phyloP scores from a whole-genome alignment of 1,140 invertebrate genomes.

The fruit fly (Drosophila melanogaster) region DNA sequence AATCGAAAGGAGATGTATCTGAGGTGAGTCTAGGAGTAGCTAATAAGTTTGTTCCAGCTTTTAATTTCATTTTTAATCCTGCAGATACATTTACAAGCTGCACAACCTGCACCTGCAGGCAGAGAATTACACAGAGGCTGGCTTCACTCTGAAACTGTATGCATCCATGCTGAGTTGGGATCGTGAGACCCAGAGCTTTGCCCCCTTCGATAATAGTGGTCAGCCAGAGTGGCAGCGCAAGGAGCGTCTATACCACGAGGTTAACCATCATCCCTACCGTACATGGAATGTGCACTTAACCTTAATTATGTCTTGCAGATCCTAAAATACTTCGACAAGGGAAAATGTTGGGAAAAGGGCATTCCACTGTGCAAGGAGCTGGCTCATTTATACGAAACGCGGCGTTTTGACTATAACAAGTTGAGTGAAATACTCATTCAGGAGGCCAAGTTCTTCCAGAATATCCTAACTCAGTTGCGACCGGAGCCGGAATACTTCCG shows the following conservation, averaged over 20 bases:
- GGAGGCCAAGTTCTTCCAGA: slow-evolving; percentile 95
- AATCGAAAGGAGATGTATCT: slow-evolving; percentile 98
- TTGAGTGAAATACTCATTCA: slow-evolving; percentile 93
- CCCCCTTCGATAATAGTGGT: slow-evolving; percentile 85
- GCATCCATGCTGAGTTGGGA: slow-evolving; percentile 96
- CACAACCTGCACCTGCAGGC: slow-evolving; percentile 96
- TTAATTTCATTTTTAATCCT: neutral
- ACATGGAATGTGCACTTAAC: neutral
- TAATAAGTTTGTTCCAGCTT: neutral
- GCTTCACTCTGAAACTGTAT: slow-evolving; percentile 97
- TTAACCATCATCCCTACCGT: neutral
- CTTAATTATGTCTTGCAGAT: slow-evolving; percentile 85
- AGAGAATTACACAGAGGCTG: slow-evolving; percentile 98
- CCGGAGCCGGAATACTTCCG: slow-evolving; percentile 98
- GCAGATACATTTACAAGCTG: slow-evolving; percentile 96
- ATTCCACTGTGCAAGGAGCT: slow-evolving; percentile 97
- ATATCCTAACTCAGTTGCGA: slow-evolving; percentile 93
- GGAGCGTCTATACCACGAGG: slow-evolving; percentile 94
- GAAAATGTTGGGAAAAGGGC: slow-evolving; percentile 98
- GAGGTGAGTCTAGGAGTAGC: slow-evolving; percentile 80
- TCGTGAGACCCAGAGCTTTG: slow-evolving; percentile 87
- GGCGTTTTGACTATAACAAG: slow-evolving; percentile 95
- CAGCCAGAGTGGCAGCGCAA: slow-evolving; percentile 96
- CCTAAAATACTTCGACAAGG: slow-evolving; percentile 96
- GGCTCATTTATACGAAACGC: slow-evolving; percentile 94